phyloP scores from a whole-genome alignment of 2,888 invertebrate species.

The Chironomus riparius region DNA sequence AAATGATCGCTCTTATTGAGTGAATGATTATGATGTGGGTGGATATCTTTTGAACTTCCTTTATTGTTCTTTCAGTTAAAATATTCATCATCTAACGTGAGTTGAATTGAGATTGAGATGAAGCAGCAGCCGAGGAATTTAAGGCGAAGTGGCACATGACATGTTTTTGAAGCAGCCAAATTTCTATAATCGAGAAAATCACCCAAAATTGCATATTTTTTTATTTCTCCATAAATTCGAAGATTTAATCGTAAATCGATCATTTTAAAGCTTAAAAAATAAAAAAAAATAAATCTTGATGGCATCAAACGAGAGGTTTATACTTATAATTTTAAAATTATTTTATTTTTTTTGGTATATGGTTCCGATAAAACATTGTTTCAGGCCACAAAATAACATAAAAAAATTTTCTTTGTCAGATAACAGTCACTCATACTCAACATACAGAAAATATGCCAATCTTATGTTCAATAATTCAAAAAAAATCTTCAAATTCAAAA shows the following conservation, averaged over 20 bases:
- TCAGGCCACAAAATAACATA: neutral
- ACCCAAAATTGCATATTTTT: neutral
- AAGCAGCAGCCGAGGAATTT: too few species aligned
- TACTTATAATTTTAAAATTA: neutral
- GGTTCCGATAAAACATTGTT: slow-evolving; percentile 4
- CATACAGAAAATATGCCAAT: neutral
- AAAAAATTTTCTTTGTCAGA: neutral
- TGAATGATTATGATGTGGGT: neutral
- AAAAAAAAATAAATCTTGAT: neutral
- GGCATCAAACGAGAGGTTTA: neutral
- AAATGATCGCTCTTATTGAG: too few species aligned
- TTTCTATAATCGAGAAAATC: neutral
- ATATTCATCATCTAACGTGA: too few species aligned
- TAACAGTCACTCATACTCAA: neutral
- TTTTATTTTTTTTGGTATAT: neutral
- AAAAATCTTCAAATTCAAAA: slow-evolving; percentile 1
- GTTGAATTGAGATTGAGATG: too few species aligned
- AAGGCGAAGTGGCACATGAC: too few species aligned
- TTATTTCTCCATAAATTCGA: neutral
- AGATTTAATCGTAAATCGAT: neutral
- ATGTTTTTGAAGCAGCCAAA: neutral
- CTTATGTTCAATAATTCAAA: neutral
- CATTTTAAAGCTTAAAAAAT: neutral
- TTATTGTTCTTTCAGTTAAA: neutral
- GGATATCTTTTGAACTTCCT: neutral